A percentile compares a stretch with the other conserved stretches of the same genome.
Conservation (phyloP, 1,140 invertebrate species). For the Eulimnadia texana region DNA sequence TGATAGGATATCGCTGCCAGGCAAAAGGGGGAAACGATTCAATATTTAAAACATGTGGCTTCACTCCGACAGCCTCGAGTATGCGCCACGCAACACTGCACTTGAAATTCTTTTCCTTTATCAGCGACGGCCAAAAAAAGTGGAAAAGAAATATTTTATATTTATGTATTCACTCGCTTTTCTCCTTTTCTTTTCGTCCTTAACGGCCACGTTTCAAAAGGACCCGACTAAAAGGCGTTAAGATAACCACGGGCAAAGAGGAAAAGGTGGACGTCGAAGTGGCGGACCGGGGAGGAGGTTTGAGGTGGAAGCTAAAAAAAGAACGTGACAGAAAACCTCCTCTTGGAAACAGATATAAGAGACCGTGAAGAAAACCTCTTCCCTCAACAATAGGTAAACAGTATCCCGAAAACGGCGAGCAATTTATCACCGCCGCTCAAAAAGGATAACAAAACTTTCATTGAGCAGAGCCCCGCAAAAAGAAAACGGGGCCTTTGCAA, state of each 20-base stretch:
- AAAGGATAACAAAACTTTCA: too few relatives aligned
- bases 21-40: too few relatives aligned
- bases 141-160: not conserved
- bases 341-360: too few relatives aligned
- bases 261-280: not conserved
- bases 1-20: too few relatives aligned
- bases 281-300: too few relatives aligned
- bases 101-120: slow-evolving; percentile 2
- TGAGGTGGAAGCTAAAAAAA: too few relatives aligned
- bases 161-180: not conserved
- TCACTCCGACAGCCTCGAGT: not conserved
- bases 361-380: too few relatives aligned
- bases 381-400: too few relatives aligned
- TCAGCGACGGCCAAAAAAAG: not conserved
- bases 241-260: not conserved
- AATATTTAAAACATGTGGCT: not conserved
- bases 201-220: not conserved
- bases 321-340: not conserved
- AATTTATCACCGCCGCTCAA: too few relatives aligned
- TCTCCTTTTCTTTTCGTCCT: not conserved
- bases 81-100: not conserved
- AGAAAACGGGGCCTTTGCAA: too few relatives aligned
- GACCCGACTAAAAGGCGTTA: not conserved
- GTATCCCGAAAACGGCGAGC: too few relatives aligned
- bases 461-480: too few relatives aligned